Evolutionary conservation across 2,797 vertebrate genomes (phyloP).

Genomic region (Girardinus metallicus): DNA sequence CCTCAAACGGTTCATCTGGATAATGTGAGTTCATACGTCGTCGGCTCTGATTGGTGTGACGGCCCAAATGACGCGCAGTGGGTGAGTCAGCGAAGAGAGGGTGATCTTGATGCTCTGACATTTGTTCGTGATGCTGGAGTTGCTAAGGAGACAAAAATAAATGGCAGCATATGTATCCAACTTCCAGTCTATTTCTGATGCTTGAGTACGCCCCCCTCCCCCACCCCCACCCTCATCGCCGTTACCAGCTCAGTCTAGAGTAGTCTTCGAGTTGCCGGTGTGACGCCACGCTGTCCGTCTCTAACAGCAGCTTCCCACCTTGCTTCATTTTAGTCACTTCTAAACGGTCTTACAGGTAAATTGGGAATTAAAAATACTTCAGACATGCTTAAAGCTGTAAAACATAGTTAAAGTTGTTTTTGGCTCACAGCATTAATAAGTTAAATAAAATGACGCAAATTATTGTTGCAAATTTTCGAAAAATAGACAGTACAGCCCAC

Average conservation of each 20-base stretch:
- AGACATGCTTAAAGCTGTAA: neutral
- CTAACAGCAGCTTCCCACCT: neutral
- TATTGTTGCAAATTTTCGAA: neutral
- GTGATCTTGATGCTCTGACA: slow-evolving; percentile 17
- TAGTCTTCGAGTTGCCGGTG: neutral
- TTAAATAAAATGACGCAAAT: neutral
- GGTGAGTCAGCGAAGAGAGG: slow-evolving; percentile 20
- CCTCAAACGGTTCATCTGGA: neutral
- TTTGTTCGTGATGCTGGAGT: slow-evolving; percentile 21
- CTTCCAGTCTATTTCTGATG: slow-evolving; percentile 6
- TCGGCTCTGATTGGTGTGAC: neutral
- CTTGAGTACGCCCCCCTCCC: neutral
- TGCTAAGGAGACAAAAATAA: slow-evolving; percentile 25
- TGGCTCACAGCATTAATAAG: neutral
- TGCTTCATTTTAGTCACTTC: neutral
- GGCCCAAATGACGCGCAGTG: neutral
- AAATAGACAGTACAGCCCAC: neutral
- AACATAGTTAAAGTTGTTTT: neutral
- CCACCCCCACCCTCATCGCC: neutral
- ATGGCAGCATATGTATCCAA: slow-evolving; percentile 3
- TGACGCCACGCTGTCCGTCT: neutral
- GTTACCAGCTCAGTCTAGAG: neutral
- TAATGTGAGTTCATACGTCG: neutral
- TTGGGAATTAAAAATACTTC: neutral
- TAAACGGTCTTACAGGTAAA: neutral